Evolutionary conservation across 1,140 invertebrate species (phyloP), one percentile per base, ranked within the genome.

Genomic region (Lordiphosa collinella): DNA sequence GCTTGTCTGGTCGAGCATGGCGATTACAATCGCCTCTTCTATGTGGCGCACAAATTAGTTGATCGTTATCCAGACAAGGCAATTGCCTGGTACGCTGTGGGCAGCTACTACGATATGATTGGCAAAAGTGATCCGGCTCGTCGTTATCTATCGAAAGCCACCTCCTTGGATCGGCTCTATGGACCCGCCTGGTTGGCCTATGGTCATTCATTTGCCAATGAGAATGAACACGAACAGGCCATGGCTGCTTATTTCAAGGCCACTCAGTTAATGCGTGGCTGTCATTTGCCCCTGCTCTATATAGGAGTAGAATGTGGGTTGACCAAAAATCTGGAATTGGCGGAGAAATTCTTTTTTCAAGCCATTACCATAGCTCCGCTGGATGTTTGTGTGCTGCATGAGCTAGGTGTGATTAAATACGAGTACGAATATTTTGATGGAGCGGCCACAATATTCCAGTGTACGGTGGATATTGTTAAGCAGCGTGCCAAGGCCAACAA

Each of bases 181-280:
- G 97, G 97, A 4, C 97, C 97, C 43, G 97, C 97, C 12, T 99
- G 97, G 97, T 89, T 99, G 18, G 95, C 96, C 0, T 98, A 97
- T 90, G 98, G 97, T 3, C 98, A 99, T 90, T 98, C 97, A 9
- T 99, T 99, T 91, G 97, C 97, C 0, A 93, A 94, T 11, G 97
- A 99, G 89, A 97, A 96, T 88, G 97, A 99, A 86, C 98, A 99
- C 88, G 98, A 99, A 89, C 98, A 99, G 72, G 98, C 97, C 3
- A 99, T 98, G 96, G 97, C 97, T 2, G 97, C 97, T 0, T 99
- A 99, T 90, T 99, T 99, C 78, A 98, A 98, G 89, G 93, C 93
- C 6, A 92, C 92, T 2, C 93, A 94, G 72, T 76, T 93, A 22
- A 93, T 94, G 93, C 91, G 92, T 32, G 93, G 95, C 1, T 97